phyloP scores from a whole-genome alignment of 1,140 invertebrate genomes.

The Schlechtendalia chinensis region DNA sequence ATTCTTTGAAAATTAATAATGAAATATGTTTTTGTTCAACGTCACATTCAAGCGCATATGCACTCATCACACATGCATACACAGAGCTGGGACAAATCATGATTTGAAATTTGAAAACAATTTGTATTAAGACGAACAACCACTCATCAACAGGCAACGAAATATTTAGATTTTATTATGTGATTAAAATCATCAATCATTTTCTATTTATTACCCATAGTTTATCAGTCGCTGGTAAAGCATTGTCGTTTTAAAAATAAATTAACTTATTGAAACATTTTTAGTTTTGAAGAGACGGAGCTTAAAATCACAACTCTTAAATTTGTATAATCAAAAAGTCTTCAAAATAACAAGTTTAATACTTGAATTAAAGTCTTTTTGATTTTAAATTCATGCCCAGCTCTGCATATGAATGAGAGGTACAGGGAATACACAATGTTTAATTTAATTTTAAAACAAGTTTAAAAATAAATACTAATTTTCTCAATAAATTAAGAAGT shows the following conservation, averaged over 20 bases:
- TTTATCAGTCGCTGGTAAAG: conserved; percentile 13
- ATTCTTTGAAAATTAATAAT: conserved; percentile 39
- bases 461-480: background rate
- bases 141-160: conserved; percentile 5
- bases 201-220: background rate
- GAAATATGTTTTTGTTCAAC: conserved; percentile 37
- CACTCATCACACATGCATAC: conserved; percentile 42
- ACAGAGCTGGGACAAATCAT: conserved; percentile 50
- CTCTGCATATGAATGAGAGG: conserved; percentile 48
- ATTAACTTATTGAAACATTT: background rate
- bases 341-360: conserved; percentile 11
- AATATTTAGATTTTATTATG: conserved; percentile 10
- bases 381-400: conserved; percentile 40
- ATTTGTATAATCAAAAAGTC: conserved; percentile 1
- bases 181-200: background rate
- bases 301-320: conserved; percentile 8
- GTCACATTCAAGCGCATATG: conserved; percentile 38
- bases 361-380: conserved; percentile 28
- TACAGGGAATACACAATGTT: conserved; percentile 24
- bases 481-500: background rate
- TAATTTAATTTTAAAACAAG: background rate
- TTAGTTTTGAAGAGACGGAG: background rate
- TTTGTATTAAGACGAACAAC: conserved; percentile 7
- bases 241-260: conserved; percentile 22
- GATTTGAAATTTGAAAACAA: conserved; percentile 29